Base-by-base conservation (phyloP, 2,113 vertebrate genomes). In the Larimichthys polyactis region DNA sequence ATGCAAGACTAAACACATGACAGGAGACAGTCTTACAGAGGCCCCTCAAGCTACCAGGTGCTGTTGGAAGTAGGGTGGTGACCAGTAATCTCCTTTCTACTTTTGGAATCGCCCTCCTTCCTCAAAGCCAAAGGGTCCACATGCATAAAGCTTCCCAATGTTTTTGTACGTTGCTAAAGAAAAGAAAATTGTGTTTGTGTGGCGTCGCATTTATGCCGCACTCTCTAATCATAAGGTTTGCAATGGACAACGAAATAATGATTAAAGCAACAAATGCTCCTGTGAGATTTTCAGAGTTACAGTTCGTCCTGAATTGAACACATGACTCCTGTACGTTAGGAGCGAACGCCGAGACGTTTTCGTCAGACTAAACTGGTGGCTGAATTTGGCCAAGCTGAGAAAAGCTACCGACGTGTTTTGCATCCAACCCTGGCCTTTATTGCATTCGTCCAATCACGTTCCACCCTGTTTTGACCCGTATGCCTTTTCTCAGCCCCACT, bases 41-140 rank as follows among this genome's bases (percentile, higher is more conserved):
- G 65, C 62, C 60, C 63, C 20, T 83, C 65, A 48, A 76, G 51
- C 72, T 55, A 54, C 81, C 58, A 64, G 73, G 82, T 78, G 83
- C 75, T 86, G 67, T 55, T 71, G 79, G 46, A 70, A 59, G 58
- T n/a, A 3, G 17, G 60, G 24, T 48, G 54, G 32, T 22, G 52
- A 49, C 59, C n/a, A 49, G 58, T 75, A 14, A 52, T 60, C 20
- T 77, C 43, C 71, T 52, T 40, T 78, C 51, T 83, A 22, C 55
- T 55, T 71, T 51, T 67, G 43, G 49, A 64, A 69, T 83, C 57
- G 2, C 46, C 74, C 68, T 52, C 81, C 68, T 70, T 89, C 63
- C 63, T 87, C 52, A 62, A 70, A 88, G 82, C 79, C 82, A 88
- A 85, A 89, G 85, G 89, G 85, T 81, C 84, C 81, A 87, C 54